These are phyloP conservation scores for Drosophila bifasciata DNA, from an alignment of 1,140 invertebrate genomes.

Conservation along the genomic window DNA sequence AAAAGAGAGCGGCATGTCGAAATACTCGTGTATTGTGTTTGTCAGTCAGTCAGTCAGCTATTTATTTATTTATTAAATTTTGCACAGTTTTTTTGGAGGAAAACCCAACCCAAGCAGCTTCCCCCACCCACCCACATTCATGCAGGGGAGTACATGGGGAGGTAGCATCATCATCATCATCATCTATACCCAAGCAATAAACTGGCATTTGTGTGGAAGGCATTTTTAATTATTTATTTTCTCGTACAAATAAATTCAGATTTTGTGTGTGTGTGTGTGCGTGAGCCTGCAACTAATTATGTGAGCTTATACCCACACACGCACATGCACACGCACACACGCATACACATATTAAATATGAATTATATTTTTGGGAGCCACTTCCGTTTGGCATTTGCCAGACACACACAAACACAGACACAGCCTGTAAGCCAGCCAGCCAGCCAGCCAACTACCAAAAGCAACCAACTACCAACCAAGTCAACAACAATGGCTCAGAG, in stretches of 20 bases:
- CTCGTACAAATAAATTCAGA: conserved; percentile 30
- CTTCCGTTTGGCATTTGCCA: conserved; percentile 21
- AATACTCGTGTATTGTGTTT: not conserved
- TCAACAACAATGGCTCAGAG: conserved; percentile 35
- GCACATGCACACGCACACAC: not conserved
- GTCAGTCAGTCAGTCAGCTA: conserved; percentile 19
- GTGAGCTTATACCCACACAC: conserved; percentile 15
- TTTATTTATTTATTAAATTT: conserved; percentile 53
- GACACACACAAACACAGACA: too few species aligned
- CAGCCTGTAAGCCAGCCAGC: too few species aligned
- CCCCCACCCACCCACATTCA: not conserved
- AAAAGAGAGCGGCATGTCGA: conserved; percentile 24
- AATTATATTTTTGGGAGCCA: conserved; percentile 47
- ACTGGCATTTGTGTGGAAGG: too few species aligned
- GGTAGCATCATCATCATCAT: too few species aligned
- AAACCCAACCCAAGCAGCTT: not conserved
- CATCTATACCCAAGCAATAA: too few species aligned
- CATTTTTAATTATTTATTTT: conserved; percentile 49
- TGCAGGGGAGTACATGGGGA: too few species aligned
- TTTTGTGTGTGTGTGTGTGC: conserved; percentile 12
- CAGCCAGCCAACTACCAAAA: too few species aligned
- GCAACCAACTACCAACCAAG: conserved; percentile 21
- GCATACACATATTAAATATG: conserved; percentile 34
- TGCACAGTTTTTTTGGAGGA: conserved; percentile 42
- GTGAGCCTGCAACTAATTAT: conserved; percentile 34